Evolutionary conservation across 2,113 vertebrate genomes (phyloP), one percentile per base, ranked within the genome.

Genomic region (Channa maculata): DNA sequence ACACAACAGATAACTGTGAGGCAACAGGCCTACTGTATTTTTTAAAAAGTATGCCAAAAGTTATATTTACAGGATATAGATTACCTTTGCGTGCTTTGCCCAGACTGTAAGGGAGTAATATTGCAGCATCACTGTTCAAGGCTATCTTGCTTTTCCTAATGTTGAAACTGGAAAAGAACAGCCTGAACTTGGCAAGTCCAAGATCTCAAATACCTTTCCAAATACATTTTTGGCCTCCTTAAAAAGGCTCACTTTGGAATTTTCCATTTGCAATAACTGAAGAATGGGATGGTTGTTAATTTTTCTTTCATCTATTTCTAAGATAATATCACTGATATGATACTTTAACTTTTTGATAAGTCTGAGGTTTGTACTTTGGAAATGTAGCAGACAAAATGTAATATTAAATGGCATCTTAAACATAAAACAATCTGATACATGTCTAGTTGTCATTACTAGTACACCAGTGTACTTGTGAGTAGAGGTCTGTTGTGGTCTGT

Each of bases 81-180:
- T 52, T 75, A 77, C 0, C 79, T 77, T 88, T 93, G 80, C 65
- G 15, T 62, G 52, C 77, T 50, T 60, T 74, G 64, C 68, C 75
- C 70, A 63, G 46, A 64, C 50, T 57, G 60, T 63, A 45, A 70
- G 91, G 94, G 92, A 93, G 92, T 91, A 77, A 92, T 68, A 44
- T 89, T 89, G 90, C 72, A 78, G 82, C 91, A 79, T 89, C 0
- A 33, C 68, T 71, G 76, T 76, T 91, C 93, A 95, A 95, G 94
- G 95, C 91, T 93, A 82, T 48, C 44, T 48, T 11, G 1, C 91
- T 92, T 94, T 24, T 95, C 94, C 91, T 86, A 86, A 71, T 88
- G 86, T 91, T 94, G 95, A 92, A 90, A 93, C 92, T 90, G 88
- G 89, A 90, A 95, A 95, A 94, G 94, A 91, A 96, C 95, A 94